Percentiles rank a stretch among this genome's conserved stretches.
Evolutionary conservation across 2,797 vertebrate species (phyloP).

Genomic region (Atherinosoma microstoma): DNA sequence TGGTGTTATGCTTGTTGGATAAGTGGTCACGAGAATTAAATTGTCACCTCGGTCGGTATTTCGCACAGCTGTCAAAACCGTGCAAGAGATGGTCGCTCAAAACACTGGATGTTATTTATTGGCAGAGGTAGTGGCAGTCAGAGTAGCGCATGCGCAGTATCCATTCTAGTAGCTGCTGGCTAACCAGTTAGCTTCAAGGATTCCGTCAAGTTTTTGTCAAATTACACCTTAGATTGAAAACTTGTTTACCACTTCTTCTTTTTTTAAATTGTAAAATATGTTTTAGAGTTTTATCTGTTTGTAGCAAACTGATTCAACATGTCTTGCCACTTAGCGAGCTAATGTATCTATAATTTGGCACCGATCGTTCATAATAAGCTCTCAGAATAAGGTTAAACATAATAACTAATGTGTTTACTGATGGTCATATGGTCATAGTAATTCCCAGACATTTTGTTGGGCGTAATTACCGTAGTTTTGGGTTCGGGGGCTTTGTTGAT

Average conservation of each 20-base stretch:
- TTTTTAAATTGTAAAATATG: rapidly evolving
- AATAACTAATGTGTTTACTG: not conserved
- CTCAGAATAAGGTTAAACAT: not conserved
- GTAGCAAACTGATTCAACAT: not conserved
- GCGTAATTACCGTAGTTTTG: too few relatives aligned
- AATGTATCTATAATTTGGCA: conserved; percentile 9
- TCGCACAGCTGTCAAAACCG: not conserved
- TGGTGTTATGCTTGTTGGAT: not conserved
- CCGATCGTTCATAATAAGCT: not conserved
- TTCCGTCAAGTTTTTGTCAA: conserved; percentile 34
- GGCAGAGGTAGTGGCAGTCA: conserved; percentile 59
- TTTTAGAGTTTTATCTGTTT: not conserved
- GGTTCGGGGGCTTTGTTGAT: not conserved
- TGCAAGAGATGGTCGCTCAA: conserved; percentile 26
- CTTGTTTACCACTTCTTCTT: rapidly evolving
- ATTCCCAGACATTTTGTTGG: not conserved
- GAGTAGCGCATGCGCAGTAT: conserved; percentile 74
- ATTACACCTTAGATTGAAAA: not conserved
- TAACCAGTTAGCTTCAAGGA: conserved; percentile 54
- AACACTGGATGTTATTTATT: conserved; percentile 65
- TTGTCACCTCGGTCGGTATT: not conserved
- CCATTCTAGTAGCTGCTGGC: not conserved
- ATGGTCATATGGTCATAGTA: not conserved
- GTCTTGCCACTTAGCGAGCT: not conserved
- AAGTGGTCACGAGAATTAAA: too few relatives aligned